These are phyloP conservation scores for Sterrhoptilus dennistouni DNA, from an alignment of 2,113 vertebrate species.

Conservation along the genomic window DNA sequence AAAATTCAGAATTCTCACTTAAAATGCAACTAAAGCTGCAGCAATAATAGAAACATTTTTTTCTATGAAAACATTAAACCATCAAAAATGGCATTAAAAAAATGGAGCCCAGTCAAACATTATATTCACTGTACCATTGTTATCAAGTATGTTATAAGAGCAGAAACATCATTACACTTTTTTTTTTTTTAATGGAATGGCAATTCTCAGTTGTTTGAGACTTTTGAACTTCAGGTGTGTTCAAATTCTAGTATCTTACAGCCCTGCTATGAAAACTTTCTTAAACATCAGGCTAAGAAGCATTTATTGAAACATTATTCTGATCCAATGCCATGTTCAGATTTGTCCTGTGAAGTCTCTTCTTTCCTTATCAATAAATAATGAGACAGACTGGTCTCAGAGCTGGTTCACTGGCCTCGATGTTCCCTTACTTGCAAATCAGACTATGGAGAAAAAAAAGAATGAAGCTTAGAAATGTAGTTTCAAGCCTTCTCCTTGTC, in stretches of 20 bases:
- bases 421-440: background rate
- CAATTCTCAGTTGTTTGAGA: background rate
- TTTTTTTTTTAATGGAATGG: background rate
- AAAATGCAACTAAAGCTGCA: background rate
- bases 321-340: background rate
- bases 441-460: background rate
- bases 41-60: background rate
- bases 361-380: background rate
- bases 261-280: background rate
- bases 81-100: background rate
- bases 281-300: background rate
- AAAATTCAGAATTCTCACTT: conserved; percentile 18
- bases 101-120: background rate
- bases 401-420: background rate
- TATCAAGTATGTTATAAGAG: background rate
- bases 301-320: background rate
- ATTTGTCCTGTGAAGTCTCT: background rate
- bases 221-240: background rate
- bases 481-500: background rate
- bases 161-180: background rate
- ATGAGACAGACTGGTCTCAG: background rate
- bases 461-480: background rate
- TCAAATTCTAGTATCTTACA: background rate
- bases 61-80: conserved; percentile 12
- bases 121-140: background rate